Evolutionary conservation across 2,113 vertebrate genomes (phyloP), one percentile per base, ranked within the genome.

Genomic region (Hymenochirus boettgeri): DNA sequence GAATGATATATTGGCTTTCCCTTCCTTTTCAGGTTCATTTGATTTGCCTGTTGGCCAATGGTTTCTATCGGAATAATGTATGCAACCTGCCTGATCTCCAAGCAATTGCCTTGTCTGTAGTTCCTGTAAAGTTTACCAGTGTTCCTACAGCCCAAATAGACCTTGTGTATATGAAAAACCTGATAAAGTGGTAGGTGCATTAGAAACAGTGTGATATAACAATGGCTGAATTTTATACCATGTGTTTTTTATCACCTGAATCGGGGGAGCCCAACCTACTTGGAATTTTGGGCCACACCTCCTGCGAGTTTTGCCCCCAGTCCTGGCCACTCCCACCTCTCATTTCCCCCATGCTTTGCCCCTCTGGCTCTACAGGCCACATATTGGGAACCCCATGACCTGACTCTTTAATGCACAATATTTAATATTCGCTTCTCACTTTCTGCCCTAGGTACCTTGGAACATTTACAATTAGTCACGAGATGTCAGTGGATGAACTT

Each of bases 41-140:
- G 26, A 77, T 99, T 70, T 99, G 95, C 80, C 83, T 99, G 52
- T 75, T 99, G 67, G 96, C 90, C 58, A 91, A 84, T 2, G 94
- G 92, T 65, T 86, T 96, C 78, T 90, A 90, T 63, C 84, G 86
- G 31, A 96, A 88, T 73, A 77, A 71, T 12, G 39, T 91, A 65
- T 97, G 94, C 77, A 85, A 24, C 65, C 84, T 92, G 65, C 86
- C 89, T 0, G 92, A 96, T 67, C 83, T 99, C 55, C 76, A 86
- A 2, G 96, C 94, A 2, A 33, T 98, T 8, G 88, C 86, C 54
- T 80, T 99, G 35, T 99, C 96, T 2, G 70, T 99, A 53, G 29
- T 97, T 71, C 96, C 96, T 1, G 0, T 52, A 2, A 86, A 71
- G 70, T 93, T 92, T 26, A 78, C 83, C 48, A 76, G 54, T 26